These are phyloP conservation scores for Leucoraja ocellata DNA, from an alignment of 2,797 vertebrate species.

Conservation along the genomic window DNA sequence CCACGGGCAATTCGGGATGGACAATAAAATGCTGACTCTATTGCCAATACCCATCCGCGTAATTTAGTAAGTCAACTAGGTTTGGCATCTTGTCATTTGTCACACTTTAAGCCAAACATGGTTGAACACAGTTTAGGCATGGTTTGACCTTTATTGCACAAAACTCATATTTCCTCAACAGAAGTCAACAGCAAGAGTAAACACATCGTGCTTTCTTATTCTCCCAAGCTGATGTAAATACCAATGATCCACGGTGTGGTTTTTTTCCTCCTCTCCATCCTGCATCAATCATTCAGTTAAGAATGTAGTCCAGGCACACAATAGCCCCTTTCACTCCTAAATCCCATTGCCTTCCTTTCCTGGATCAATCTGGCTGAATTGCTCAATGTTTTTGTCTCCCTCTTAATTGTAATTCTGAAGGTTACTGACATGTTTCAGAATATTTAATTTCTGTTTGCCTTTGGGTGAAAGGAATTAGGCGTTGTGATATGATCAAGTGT, in stretches of 20 bases:
- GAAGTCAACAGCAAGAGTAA: background rate
- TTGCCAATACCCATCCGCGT: too few species aligned
- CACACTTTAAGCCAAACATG: background rate
- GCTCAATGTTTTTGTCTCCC: background rate
- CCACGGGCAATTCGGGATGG: too few species aligned
- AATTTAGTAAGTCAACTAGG: background rate
- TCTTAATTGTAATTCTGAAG: background rate
- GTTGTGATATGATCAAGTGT: background rate
- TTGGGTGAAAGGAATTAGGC: background rate
- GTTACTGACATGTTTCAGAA: background rate
- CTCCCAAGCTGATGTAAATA: background rate
- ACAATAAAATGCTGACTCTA: too few species aligned
- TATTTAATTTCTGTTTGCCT: background rate
- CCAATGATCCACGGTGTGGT: background rate
- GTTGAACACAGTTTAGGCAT: too few species aligned
- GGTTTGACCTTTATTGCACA: too few species aligned
- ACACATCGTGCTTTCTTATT: background rate
- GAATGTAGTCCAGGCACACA: background rate
- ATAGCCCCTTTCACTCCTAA: background rate
- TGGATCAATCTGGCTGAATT: background rate
- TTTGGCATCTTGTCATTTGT: background rate
- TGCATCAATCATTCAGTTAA: constrained; percentile 22
- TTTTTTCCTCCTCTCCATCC: background rate
- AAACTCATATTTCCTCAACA: background rate
- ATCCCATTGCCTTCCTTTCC: background rate